phyloP scores from a whole-genome alignment of 2,797 vertebrate species.

The Acomys russatus region DNA sequence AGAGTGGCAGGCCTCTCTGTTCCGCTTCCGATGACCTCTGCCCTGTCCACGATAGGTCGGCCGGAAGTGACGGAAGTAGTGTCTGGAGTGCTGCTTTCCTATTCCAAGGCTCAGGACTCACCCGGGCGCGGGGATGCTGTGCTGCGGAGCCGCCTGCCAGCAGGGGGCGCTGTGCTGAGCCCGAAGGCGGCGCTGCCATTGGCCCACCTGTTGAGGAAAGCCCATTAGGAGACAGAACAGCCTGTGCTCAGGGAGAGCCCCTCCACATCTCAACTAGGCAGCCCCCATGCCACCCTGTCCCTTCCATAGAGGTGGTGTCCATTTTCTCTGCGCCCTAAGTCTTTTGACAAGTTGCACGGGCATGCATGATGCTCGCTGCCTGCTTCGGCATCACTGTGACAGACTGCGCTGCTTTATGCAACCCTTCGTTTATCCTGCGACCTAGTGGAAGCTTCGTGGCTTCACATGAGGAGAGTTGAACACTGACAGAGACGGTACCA shows the following conservation, averaged over 20 bases:
- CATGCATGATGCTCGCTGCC: not conserved
- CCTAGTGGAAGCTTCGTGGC: not conserved
- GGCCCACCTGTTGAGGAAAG: not conserved
- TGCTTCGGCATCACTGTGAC: not conserved
- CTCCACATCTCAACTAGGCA: not conserved
- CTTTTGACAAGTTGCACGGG: not conserved
- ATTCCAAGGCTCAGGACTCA: not conserved
- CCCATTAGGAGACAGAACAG: too few relatives aligned
- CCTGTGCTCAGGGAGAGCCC: accelerated
- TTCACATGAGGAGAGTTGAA: not conserved
- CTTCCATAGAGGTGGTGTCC: not conserved
- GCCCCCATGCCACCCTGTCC: too few relatives aligned
- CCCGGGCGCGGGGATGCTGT: not conserved
- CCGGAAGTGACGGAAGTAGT: not conserved
- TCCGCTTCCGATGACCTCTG: not conserved
- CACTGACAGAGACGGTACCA: not conserved
- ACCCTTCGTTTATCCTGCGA: not conserved
- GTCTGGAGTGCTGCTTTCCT: not conserved
- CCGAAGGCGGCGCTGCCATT: not conserved
- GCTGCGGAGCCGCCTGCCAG: not conserved
- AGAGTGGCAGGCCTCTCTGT: not conserved
- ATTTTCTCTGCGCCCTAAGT: not conserved
- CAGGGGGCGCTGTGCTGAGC: not conserved
- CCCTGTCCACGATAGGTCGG: not conserved
- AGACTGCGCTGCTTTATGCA: not conserved